Conservation (phyloP, 2,888 invertebrate species). For the Leptura quadrifasciata region DNA sequence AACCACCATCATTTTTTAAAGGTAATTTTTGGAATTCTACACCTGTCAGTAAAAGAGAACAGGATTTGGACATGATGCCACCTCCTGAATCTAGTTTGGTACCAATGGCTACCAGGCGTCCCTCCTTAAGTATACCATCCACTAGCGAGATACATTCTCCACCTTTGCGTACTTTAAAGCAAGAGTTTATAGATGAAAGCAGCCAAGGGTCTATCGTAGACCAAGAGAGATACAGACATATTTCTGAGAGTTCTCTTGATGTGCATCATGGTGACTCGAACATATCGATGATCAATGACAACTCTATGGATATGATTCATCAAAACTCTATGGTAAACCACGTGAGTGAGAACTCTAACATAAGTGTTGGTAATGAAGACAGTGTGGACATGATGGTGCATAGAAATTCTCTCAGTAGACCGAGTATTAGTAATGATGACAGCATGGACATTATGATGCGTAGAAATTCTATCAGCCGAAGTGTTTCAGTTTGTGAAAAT, state of each 20-base stretch:
- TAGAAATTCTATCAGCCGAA: constrained; percentile 56
- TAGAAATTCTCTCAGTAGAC: constrained; percentile 56
- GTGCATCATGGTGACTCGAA: constrained; percentile 72
- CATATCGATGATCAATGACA: constrained; percentile 74
- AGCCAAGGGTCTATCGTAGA: constrained; percentile 80
- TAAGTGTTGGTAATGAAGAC: constrained; percentile 68
- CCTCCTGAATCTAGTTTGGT: constrained; percentile 79
- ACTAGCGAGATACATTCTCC: constrained; percentile 77
- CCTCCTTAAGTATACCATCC: constrained; percentile 77
- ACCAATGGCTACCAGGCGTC: constrained; percentile 78
- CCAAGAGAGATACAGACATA: constrained; percentile 68
- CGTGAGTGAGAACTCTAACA: constrained; percentile 69
- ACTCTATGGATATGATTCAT: constrained; percentile 74
- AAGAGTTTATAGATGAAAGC: constrained; percentile 83
- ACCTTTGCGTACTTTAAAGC: constrained; percentile 77
- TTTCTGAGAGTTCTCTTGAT: constrained; percentile 73
- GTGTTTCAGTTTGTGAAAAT: constrained; percentile 65
- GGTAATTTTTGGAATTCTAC: constrained; percentile 66
- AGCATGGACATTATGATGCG: constrained; percentile 66
- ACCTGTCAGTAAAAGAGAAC: constrained; percentile 75
- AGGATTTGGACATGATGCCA: constrained; percentile 81
- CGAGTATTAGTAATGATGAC: constrained; percentile 66
- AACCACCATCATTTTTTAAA: constrained; percentile 60
- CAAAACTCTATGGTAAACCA: constrained; percentile 61
- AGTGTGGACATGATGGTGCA: constrained; percentile 67